Percentiles rank a stretch among this genome's conserved stretches.
Evolutionary conservation across 2,113 vertebrate genomes (phyloP).

Genomic region (Oryzias celebensis): DNA sequence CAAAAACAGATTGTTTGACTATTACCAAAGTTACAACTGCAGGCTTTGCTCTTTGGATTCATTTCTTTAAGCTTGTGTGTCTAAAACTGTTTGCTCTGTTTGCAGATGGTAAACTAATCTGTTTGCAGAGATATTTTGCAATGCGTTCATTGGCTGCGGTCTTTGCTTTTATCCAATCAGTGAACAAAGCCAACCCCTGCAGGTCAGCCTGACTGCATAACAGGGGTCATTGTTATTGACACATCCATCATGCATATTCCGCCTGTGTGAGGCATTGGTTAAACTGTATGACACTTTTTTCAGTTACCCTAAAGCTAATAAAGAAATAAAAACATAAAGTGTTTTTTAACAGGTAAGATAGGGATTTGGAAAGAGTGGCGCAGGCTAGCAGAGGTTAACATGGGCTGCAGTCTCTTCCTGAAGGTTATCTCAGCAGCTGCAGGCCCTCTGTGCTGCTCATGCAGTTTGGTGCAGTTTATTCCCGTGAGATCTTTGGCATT

Average conservation of each 20-base stretch:
- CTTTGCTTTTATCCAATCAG: constrained; percentile 35
- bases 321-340: no score
- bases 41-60: constrained; percentile 22
- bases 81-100: constrained; percentile 44
- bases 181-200: background rate
- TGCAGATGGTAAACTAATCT: constrained; percentile 35
- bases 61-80: constrained; percentile 11
- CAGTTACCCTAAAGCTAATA: background rate
- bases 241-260: constrained; percentile 2
- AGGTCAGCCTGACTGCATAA: constrained; percentile 34
- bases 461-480: constrained; percentile 42
- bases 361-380: background rate
- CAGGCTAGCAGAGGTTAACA: background rate
- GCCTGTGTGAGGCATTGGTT: background rate
- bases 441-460: constrained; percentile 30
- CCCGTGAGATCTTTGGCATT: constrained; percentile 63
- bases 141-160: constrained; percentile 40
- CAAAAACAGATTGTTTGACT: no score
- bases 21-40: constrained; percentile 4
- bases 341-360: background rate
- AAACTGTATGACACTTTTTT: background rate
- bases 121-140: constrained; percentile 53
- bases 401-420: background rate
- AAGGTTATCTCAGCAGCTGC: constrained; percentile 11
- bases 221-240: constrained; percentile 49